These are phyloP conservation scores for Neomorphus geoffroyi DNA, from an alignment of 2,797 vertebrate genomes.

Conservation along the genomic window DNA sequence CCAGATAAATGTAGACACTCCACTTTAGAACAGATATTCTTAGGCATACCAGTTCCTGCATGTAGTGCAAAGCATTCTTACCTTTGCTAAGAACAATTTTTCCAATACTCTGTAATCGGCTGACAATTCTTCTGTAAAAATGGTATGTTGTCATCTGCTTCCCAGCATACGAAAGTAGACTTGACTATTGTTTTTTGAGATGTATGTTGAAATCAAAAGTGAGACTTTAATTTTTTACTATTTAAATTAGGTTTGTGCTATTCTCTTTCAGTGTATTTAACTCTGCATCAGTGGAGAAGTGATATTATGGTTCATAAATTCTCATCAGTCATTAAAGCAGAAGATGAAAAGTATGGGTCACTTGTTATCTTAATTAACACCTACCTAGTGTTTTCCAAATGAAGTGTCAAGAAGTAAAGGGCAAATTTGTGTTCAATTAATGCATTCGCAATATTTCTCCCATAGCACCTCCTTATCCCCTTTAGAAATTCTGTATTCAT, in stretches of 20 bases:
- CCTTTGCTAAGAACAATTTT: background rate
- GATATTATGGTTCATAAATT: constrained; percentile 41
- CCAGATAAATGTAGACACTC: background rate
- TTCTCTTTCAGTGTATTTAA: background rate
- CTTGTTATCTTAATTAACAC: constrained; percentile 64
- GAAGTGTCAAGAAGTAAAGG: constrained; percentile 58
- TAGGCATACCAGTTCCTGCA: background rate
- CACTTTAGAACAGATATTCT: background rate
- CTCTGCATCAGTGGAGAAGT: constrained; percentile 1
- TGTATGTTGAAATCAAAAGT: background rate
- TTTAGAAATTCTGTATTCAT: constrained; percentile 30
- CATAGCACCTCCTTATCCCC: background rate
- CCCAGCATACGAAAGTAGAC: background rate
- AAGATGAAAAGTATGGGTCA: constrained; percentile 57
- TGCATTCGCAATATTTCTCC: constrained; percentile 23
- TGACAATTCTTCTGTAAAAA: background rate
- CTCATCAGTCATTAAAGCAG: constrained; percentile 54
- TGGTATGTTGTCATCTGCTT: background rate
- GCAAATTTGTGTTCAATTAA: constrained; percentile 54
- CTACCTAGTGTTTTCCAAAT: constrained; percentile 58
- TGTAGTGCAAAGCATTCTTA: background rate
- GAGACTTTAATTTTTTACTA: background rate
- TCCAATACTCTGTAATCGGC: background rate
- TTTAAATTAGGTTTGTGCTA: background rate
- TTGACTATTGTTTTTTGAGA: background rate